phyloP scores from a whole-genome alignment of 2,888 invertebrate species.

The Catocala fraxini region DNA sequence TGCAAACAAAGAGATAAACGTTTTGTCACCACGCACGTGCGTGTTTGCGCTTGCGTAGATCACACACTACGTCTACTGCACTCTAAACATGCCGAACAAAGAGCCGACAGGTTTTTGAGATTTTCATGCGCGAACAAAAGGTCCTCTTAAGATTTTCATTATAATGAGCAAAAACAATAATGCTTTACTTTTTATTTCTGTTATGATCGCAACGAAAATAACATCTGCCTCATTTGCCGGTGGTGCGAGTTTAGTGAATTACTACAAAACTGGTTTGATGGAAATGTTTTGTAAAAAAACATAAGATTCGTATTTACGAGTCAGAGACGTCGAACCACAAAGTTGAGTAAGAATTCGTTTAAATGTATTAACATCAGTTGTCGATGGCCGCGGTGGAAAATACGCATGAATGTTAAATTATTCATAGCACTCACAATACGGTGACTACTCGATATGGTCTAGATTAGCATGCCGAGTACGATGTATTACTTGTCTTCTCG shows the following conservation, averaged over 20 bases:
- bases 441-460: conserved; percentile 19
- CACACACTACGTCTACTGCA: conserved; percentile 50
- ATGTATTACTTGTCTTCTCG: conserved; percentile 14
- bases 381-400: conserved; percentile 30
- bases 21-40: conserved; percentile 74
- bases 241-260: conserved; percentile 55
- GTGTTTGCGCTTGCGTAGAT: conserved; percentile 70
- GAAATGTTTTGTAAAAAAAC: conserved; percentile 58
- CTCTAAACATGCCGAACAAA: conserved; percentile 51
- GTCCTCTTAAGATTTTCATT: conserved; percentile 41
- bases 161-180: conserved; percentile 52
- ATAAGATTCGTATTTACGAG: conserved; percentile 45
- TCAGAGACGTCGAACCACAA: conserved; percentile 35
- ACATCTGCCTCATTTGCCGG: conserved; percentile 57
- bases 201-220: conserved; percentile 60
- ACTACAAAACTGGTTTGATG: conserved; percentile 59
- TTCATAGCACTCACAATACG: conserved; percentile 20
- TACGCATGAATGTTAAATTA: conserved; percentile 30
- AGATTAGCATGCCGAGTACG: conserved; percentile 15
- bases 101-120: conserved; percentile 36
- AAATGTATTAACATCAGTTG: conserved; percentile 49
- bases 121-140: conserved; percentile 49
- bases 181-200: conserved; percentile 50
- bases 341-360: conserved; percentile 55
- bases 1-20: conserved; percentile 69